phyloP scores from a whole-genome alignment of 2,113 vertebrate species.

The Apteryx mantelli region DNA sequence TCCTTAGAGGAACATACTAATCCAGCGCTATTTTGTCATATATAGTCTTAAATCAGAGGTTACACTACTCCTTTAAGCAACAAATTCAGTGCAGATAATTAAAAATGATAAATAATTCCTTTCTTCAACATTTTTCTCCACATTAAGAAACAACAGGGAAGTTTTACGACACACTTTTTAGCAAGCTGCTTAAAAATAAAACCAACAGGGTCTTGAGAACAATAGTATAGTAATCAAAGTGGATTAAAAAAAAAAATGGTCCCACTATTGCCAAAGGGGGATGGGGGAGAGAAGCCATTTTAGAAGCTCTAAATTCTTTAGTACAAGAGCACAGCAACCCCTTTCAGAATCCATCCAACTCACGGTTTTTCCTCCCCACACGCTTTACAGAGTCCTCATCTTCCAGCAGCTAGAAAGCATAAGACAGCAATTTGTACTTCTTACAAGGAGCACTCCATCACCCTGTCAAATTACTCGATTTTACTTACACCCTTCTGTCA shows the following conservation, averaged over 20 bases:
- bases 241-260: neutral
- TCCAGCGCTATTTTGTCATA: neutral
- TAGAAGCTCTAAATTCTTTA: neutral
- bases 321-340: neutral
- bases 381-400: neutral
- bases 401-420: neutral
- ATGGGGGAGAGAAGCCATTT: conserved; percentile 23
- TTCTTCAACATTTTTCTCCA: neutral
- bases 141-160: neutral
- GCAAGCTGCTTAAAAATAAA: conserved; percentile 1
- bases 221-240: neutral
- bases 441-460: neutral
- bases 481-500: neutral
- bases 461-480: neutral
- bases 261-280: neutral
- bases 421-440: neutral
- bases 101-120: neutral
- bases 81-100: neutral
- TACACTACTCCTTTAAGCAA: neutral
- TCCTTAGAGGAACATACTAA: neutral
- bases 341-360: neutral
- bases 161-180: neutral
- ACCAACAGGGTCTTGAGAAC: neutral
- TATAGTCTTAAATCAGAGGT: neutral
- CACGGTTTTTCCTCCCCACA: neutral